These are phyloP conservation scores for Macaria liturata DNA, from an alignment of 2,888 invertebrate species.

Conservation along the genomic window DNA sequence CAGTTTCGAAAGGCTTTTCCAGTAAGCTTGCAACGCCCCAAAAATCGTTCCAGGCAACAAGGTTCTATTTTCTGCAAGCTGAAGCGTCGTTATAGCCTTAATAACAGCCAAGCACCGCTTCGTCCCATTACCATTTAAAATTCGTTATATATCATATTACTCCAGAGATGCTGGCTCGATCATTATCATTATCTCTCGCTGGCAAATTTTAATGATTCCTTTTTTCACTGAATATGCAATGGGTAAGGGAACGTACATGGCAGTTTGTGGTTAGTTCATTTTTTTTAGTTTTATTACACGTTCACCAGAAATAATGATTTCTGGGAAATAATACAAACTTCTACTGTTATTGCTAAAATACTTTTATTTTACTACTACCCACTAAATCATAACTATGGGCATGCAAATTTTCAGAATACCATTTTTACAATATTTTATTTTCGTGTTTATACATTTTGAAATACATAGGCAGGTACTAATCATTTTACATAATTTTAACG, in stretches of 20 bases:
- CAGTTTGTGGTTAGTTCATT: not conserved
- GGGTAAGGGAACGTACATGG: conserved; percentile 12
- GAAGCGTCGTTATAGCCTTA: conserved; percentile 25
- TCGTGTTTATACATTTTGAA: too few relatives aligned
- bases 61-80: conserved; percentile 18
- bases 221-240: conserved; percentile 37
- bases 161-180: conserved; percentile 29
- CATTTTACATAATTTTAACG: too few relatives aligned
- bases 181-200: conserved; percentile 40
- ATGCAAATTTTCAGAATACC: too few relatives aligned
- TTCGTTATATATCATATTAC: conserved; percentile 33
- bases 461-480: too few relatives aligned
- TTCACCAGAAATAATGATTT: not conserved
- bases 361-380: too few relatives aligned
- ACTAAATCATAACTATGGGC: too few relatives aligned
- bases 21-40: not conserved
- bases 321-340: not conserved
- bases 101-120: conserved; percentile 21
- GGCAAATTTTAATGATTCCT: conserved; percentile 40
- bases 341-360: too few relatives aligned
- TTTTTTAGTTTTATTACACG: too few relatives aligned
- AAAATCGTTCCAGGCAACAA: conserved; percentile 12
- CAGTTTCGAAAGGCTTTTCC: too few relatives aligned
- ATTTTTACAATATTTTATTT: too few relatives aligned
- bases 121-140: conserved; percentile 30